A percentile compares a stretch with the other conserved stretches of the same genome.
These are phyloP conservation scores for Bacillus rossius DNA, from an alignment of 1,140 invertebrate genomes.

Conservation along the genomic window DNA sequence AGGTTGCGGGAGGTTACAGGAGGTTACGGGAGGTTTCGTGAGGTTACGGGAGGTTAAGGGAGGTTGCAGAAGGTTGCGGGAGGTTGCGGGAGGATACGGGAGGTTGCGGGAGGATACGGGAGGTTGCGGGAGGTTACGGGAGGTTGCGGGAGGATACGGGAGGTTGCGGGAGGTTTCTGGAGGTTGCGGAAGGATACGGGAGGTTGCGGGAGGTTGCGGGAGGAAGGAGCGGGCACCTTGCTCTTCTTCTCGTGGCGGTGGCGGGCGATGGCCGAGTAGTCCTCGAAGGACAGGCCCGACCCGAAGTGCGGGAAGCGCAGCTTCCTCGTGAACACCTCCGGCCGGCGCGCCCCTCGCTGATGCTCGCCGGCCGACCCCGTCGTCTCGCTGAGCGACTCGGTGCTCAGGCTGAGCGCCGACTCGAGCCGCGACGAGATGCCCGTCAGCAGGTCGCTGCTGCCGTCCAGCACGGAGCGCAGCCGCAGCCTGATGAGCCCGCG, in stretches of 20 bases:
- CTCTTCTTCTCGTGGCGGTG: slow-evolving; percentile 42
- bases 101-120: too few relatives aligned
- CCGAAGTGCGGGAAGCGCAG: slow-evolving; percentile 22
- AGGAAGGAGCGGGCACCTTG: too few relatives aligned
- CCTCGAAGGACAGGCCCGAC: slow-evolving; percentile 40
- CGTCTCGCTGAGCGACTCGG: slow-evolving; percentile 3
- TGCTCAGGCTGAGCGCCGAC: slow-evolving; percentile 16
- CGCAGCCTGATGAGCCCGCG: slow-evolving; percentile 10
- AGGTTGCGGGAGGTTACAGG: too few relatives aligned
- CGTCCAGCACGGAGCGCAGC: slow-evolving; percentile 12
- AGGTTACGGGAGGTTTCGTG: too few relatives aligned
- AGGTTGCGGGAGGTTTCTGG: too few relatives aligned
- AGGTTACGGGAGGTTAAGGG: too few relatives aligned
- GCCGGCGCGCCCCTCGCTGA: background rate
- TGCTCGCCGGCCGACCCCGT: background rate
- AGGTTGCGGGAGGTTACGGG: too few relatives aligned
- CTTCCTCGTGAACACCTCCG: slow-evolving; percentile 13
- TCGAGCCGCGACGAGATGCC: slow-evolving; percentile 13
- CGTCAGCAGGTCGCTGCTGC: slow-evolving; percentile 14
- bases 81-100: too few relatives aligned
- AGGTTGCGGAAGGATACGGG: too few relatives aligned
- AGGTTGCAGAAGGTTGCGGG: too few relatives aligned
- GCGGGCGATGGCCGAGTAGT: slow-evolving; percentile 43
- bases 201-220: too few relatives aligned
- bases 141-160: too few relatives aligned